These are phyloP conservation scores for Psittacula cyanocephala DNA, from an alignment of 2,113 vertebrate species.

Conservation along the genomic window DNA sequence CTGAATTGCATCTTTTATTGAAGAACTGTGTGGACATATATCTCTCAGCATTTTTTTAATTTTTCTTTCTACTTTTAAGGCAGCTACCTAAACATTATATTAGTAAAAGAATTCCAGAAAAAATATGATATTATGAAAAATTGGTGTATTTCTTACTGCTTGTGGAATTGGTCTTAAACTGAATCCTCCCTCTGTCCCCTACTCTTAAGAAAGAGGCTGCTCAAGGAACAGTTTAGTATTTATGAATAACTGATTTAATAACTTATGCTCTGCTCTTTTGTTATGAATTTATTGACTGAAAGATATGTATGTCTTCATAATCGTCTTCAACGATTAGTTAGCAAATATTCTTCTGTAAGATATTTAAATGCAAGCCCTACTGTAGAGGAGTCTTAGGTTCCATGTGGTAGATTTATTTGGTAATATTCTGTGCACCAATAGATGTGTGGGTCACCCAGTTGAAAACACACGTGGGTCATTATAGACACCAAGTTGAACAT, in stretches of 20 bases:
- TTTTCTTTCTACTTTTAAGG: background rate
- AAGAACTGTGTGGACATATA: background rate
- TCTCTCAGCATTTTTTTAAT: background rate
- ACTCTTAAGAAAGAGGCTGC: background rate
- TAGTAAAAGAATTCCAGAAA: background rate
- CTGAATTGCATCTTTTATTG: background rate
- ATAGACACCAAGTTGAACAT: background rate
- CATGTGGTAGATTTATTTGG: background rate
- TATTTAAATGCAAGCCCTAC: background rate
- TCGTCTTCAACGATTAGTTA: background rate
- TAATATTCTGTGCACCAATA: background rate
- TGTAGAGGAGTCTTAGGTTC: background rate
- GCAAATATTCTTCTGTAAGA: background rate
- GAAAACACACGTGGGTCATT: background rate
- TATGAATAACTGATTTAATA: background rate
- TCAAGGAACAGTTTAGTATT: background rate
- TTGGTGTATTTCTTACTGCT: background rate
- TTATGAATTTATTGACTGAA: background rate
- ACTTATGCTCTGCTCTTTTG: background rate
- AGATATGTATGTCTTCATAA: background rate
- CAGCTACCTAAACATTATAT: background rate
- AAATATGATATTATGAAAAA: background rate
- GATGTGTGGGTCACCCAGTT: background rate
- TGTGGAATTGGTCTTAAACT: background rate
- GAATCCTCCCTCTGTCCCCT: background rate